These are phyloP conservation scores for Centrocercus urophasianus DNA, from an alignment of 2,113 vertebrate species.

Conservation along the genomic window DNA sequence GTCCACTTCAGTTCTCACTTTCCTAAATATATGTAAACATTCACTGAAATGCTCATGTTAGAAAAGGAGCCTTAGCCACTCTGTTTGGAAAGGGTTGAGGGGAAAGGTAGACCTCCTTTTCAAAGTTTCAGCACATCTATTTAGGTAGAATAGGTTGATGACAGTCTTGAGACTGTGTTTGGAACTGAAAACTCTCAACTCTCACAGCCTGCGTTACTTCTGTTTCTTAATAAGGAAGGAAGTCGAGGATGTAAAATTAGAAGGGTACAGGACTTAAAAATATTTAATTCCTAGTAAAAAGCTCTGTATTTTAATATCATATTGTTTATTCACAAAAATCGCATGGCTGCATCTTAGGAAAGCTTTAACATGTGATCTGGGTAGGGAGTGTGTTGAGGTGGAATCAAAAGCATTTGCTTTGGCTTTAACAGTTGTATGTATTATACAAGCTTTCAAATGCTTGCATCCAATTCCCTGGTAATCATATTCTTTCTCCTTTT, in stretches of 20 bases:
- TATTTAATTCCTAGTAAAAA: background rate
- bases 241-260: background rate
- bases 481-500: background rate
- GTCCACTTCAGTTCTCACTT: background rate
- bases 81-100: background rate
- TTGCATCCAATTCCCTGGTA: background rate
- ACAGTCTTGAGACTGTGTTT: background rate
- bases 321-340: background rate
- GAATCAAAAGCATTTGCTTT: background rate
- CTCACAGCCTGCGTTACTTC: background rate
- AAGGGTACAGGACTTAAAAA: background rate
- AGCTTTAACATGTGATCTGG: background rate
- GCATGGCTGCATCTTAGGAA: background rate
- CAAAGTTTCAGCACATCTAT: background rate
- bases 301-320: background rate
- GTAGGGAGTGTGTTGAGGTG: background rate
- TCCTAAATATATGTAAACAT: background rate
- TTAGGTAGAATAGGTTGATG: background rate
- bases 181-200: background rate
- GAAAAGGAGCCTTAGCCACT: background rate
- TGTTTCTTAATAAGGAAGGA: background rate
- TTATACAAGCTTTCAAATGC: background rate
- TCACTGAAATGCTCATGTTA: background rate
- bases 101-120: background rate
- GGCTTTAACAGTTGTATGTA: background rate